These are phyloP conservation scores for Poicephalus gulielmi DNA, from an alignment of 2,113 vertebrate genomes.

Conservation along the genomic window DNA sequence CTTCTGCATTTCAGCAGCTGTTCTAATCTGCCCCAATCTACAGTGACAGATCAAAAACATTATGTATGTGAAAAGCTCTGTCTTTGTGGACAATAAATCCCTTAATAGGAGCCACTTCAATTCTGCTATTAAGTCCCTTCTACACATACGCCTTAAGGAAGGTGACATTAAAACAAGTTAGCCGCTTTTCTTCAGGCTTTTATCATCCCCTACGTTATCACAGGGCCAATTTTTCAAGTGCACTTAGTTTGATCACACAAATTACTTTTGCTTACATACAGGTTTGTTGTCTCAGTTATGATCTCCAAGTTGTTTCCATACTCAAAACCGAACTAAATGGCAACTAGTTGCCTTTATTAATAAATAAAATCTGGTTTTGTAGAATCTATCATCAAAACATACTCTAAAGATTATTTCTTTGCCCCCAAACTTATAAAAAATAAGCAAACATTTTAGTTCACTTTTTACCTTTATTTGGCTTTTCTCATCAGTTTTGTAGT, in stretches of 20 bases:
- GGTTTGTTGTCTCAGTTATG: background rate
- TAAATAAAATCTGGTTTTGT: background rate
- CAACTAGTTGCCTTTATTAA: background rate
- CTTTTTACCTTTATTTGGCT: constrained; percentile 87
- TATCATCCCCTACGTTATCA: background rate
- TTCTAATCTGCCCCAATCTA: background rate
- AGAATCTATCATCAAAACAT: background rate
- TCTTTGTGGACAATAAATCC: background rate
- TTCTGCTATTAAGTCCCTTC: background rate
- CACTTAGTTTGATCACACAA: background rate
- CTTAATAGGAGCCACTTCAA: background rate
- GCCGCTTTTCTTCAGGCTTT: background rate
- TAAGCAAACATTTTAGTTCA: background rate
- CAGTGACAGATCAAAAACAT: background rate
- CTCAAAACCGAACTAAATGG: background rate
- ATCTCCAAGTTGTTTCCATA: background rate
- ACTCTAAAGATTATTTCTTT: background rate
- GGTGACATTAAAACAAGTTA: background rate
- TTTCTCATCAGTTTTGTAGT: constrained; percentile 87
- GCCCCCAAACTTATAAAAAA: background rate
- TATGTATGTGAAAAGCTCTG: background rate
- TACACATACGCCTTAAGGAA: background rate
- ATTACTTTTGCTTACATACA: background rate
- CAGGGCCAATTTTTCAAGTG: background rate
- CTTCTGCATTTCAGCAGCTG: background rate